Conservation (phyloP, 1,140 invertebrate species). For the Monochamus saltuarius region DNA sequence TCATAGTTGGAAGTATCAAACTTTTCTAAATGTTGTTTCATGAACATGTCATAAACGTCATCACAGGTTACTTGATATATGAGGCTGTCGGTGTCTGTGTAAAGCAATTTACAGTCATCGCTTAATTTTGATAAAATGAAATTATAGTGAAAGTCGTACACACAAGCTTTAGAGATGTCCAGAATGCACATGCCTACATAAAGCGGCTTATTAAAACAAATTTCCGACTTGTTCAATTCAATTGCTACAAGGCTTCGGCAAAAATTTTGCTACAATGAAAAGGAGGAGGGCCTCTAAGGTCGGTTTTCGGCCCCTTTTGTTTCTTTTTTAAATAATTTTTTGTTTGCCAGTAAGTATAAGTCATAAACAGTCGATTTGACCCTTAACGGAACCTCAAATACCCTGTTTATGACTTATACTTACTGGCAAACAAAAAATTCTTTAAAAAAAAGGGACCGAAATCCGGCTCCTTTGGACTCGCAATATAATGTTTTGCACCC, state of each 20-base stretch:
- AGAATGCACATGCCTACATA: slow-evolving; percentile 51
- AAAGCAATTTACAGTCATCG: too few species aligned
- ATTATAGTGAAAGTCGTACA: slow-evolving; percentile 42
- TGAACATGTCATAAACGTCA: slow-evolving; percentile 33
- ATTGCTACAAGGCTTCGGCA: slow-evolving; percentile 46
- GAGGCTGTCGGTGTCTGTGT: too few species aligned
- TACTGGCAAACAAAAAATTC: too few species aligned
- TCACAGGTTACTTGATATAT: slow-evolving; percentile 35
- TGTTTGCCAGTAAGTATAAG: too few species aligned
- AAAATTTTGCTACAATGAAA: slow-evolving; percentile 34
- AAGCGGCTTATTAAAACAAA: slow-evolving; percentile 51
- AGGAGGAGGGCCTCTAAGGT: slow-evolving; percentile 13
- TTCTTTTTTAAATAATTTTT: too few species aligned
- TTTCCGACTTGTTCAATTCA: slow-evolving; percentile 44
- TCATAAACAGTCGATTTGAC: too few species aligned
- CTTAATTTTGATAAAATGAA: too few species aligned
- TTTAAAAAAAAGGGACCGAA: too few species aligned
- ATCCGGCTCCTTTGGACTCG: slow-evolving; percentile 16
- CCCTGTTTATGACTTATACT: too few species aligned
- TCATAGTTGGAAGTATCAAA: slow-evolving; percentile 43
- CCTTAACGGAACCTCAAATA: too few species aligned
- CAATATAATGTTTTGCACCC: too few species aligned
- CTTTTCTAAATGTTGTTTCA: slow-evolving; percentile 39
- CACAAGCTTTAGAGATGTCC: slow-evolving; percentile 42
- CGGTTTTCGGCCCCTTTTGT: too few species aligned